Evolutionary conservation across 2,888 invertebrate species (phyloP), one percentile per base, ranked within the genome.

Genomic region (Coleophora flavipennella): DNA sequence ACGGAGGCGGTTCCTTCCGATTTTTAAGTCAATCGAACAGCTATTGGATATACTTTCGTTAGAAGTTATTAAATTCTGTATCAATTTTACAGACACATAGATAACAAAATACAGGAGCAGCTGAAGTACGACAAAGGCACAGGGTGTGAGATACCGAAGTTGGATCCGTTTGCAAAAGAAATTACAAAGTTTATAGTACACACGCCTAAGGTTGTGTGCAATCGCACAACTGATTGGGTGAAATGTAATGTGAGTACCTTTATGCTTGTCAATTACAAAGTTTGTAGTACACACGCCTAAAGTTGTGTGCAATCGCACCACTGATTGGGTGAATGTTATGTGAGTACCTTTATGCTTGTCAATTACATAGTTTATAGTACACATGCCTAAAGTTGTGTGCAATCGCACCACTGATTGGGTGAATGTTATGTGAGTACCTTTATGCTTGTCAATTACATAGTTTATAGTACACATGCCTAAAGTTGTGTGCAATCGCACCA

Each of bases 341-440:
- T n/a, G n/a, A n/a, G n/a, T n/a, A n/a, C n/a, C n/a, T n/a, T n/a
- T n/a, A n/a, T n/a, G n/a, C n/a, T n/a, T n/a, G n/a, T n/a, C n/a
- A 54, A 90, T 95, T 28, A 90, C 89, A 73, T 88, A 89, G 60
- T 93, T 91, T 54, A 88, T 93, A 42, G 85, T 87, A 48, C 67
- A 86, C 9, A 81, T 88, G 10, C 85, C 89, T 0, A 87, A 88
- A 0, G 76, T 95, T 2, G 71, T 85, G 10, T 96, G 96, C 61
- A 9, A 71, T 59, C 57, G 86, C 70, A 20, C 20, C 3, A 45
- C 85, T 75, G 91, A 95, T 63, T 96, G 96, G 96, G 93, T 95
- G 1, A 85, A 52, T 91, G 92, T 50, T 86, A 88, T 62, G 92
- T 92, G 63, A 86, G 87, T 63, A 67, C 57, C 31, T 34, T 26